Evolutionary conservation across 1,140 invertebrate genomes (phyloP).

Genomic region (Amphibalanus amphitrite): DNA sequence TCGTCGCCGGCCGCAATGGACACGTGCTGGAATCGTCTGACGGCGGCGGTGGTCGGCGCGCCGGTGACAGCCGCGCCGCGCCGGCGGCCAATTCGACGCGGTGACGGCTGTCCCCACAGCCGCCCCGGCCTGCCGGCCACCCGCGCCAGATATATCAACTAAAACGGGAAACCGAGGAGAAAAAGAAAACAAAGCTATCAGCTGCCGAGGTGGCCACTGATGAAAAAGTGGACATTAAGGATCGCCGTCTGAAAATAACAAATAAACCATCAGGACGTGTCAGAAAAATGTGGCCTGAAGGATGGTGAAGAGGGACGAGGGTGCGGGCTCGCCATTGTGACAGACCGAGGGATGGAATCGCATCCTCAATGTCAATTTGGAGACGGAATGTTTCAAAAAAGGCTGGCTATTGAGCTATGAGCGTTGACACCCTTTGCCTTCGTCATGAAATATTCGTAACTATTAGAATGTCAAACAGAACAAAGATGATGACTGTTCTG

Average conservation of each 20-base stretch:
- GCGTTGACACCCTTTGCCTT: too few species aligned
- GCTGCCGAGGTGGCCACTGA: background rate
- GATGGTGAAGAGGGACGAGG: background rate
- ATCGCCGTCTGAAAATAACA: background rate
- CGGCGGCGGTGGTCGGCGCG: too few species aligned
- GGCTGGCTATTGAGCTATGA: too few species aligned
- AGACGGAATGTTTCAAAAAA: too few species aligned
- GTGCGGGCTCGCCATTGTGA: too few species aligned
- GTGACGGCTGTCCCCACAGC: background rate
- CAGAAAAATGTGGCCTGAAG: background rate
- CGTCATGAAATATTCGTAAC: too few species aligned
- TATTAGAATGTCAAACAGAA: too few species aligned
- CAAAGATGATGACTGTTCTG: too few species aligned
- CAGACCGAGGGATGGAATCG: too few species aligned
- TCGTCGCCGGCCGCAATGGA: background rate
- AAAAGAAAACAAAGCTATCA: background rate
- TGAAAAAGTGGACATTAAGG: slow-evolving; percentile 1
- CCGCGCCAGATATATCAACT: background rate
- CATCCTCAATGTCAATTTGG: too few species aligned
- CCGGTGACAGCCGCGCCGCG: background rate
- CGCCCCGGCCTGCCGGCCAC: too few species aligned
- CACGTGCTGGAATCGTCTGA: background rate
- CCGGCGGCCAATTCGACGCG: background rate
- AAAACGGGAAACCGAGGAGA: background rate
- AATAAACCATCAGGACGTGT: background rate